Evolutionary conservation across 2,888 invertebrate species (phyloP).

Genomic region (Andrena minutula): DNA sequence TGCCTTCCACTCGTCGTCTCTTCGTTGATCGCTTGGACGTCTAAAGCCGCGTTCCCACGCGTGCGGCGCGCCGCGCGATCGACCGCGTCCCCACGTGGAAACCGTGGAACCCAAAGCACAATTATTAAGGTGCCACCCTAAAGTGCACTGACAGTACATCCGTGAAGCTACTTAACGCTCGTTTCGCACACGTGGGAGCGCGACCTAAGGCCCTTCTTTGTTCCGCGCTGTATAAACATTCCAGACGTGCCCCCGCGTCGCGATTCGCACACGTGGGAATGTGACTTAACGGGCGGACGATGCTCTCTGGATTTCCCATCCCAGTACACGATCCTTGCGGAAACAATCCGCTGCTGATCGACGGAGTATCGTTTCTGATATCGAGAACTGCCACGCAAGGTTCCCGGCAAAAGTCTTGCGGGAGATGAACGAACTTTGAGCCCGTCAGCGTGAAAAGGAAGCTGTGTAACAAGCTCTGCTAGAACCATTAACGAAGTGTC

Average conservation of each 20-base stretch:
- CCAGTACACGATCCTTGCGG: neutral
- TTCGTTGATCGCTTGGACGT: conserved; percentile 36
- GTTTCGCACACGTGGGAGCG: neutral
- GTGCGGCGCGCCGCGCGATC: neutral
- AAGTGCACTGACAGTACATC: neutral
- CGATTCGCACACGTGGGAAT: neutral
- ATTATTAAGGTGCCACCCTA: neutral
- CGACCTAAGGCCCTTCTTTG: neutral
- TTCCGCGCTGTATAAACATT: neutral
- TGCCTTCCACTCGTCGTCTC: neutral
- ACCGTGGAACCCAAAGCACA: neutral
- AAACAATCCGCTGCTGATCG: conserved; percentile 17
- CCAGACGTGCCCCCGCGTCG: neutral
- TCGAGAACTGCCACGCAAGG: conserved; percentile 20
- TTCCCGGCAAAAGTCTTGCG: conserved; percentile 27
- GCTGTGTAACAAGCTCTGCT: neutral
- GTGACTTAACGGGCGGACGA: neutral
- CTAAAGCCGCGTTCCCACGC: conserved; percentile 5
- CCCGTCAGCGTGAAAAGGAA: conserved; percentile 5
- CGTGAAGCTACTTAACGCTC: neutral
- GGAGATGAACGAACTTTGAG: conserved; percentile 9
- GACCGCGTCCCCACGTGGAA: neutral
- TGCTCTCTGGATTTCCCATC: neutral
- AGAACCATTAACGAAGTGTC: neutral
- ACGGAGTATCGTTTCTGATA: conserved; percentile 20